Base-by-base conservation (phyloP, 2,113 vertebrate genomes). In the Dryoscopus gambensis region DNA sequence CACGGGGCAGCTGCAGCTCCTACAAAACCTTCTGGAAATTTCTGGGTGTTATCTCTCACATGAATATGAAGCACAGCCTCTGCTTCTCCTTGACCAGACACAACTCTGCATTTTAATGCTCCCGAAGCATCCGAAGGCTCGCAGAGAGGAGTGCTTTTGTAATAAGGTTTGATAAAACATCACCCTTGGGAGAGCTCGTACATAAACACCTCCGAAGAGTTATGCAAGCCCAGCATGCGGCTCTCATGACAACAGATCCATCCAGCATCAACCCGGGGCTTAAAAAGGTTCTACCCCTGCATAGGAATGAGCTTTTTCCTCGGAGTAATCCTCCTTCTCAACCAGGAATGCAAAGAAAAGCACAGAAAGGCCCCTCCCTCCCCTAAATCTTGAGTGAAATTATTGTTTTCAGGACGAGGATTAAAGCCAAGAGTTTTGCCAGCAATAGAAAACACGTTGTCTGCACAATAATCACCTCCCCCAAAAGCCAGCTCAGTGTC, bases 131-230 rank as follows among this genome's bases (percentile, higher is more conserved):
- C 30, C 49, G 69, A 82, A 44, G 73, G 68, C 88, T 85, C 15
- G n/a, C 83, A 20, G 82, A 93, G 87, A 88, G 9, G 71, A 96
- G 69, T 89, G 46, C 35, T 94, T 85, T 73, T 65, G 69, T 87
- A 83, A 87, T 75, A 68, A 83, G 53, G 78, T 94, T 94, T 96
- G 90, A 90, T 93, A 95, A 97, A 96, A 95, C 89, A 91, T 82
- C 90, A 87, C 96, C 89, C 85, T 62, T 68, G 94, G 96, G 96
- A 94, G 40, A 69, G 50, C 44, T 91, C 9, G 25, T 33, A 67
- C 76, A 83, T 64, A 93, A 96, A 95, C 85, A 83, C 85, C 90
- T 94, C 90, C 27, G 37, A 93, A 90, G 85, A 84, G 85, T 93
- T 84, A 80, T 70, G 85, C 92, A 90, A 64, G 59, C 65, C 73